Evolutionary conservation across 2,113 vertebrate genomes (phyloP).

Genomic region (Solea solea): DNA sequence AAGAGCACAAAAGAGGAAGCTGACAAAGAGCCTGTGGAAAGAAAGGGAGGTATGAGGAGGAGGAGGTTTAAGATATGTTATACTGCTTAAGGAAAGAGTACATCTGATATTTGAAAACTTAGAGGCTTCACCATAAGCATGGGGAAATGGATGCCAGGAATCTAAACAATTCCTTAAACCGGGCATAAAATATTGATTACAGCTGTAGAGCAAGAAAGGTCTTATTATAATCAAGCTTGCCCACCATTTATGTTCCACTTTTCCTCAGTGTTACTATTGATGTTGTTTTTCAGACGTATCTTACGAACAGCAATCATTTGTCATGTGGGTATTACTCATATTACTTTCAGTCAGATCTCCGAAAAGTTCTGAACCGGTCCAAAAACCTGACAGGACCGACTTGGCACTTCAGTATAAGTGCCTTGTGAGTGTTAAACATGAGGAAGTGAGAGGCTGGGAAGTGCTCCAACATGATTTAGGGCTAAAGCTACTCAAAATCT

Average conservation of each 20-base stretch:
- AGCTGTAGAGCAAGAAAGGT: neutral
- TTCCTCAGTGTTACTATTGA: constrained; percentile 22
- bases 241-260: constrained; percentile 18
- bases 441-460: constrained; percentile 55
- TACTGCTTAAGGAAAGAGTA: constrained; percentile 16
- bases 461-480: constrained; percentile 53
- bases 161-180: constrained; percentile 28
- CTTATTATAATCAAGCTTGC: neutral
- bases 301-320: constrained; percentile 19
- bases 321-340: constrained; percentile 14
- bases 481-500: constrained; percentile 51
- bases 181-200: constrained; percentile 8
- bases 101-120: constrained; percentile 42
- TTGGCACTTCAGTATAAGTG: constrained; percentile 27
- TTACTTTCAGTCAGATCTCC: constrained; percentile 19
- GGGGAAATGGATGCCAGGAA: constrained; percentile 14
- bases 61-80: constrained; percentile 38
- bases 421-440: constrained; percentile 33
- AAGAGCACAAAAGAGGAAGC: constrained; percentile 60
- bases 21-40: constrained; percentile 62
- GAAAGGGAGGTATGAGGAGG: constrained; percentile 27
- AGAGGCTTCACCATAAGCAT: constrained; percentile 2
- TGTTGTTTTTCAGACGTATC: neutral
- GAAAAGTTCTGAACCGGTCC: constrained; percentile 20
- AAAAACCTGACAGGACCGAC: constrained; percentile 27